Base-by-base conservation (phyloP, 2,797 vertebrate species). In the Rhinogobio ventralis region DNA sequence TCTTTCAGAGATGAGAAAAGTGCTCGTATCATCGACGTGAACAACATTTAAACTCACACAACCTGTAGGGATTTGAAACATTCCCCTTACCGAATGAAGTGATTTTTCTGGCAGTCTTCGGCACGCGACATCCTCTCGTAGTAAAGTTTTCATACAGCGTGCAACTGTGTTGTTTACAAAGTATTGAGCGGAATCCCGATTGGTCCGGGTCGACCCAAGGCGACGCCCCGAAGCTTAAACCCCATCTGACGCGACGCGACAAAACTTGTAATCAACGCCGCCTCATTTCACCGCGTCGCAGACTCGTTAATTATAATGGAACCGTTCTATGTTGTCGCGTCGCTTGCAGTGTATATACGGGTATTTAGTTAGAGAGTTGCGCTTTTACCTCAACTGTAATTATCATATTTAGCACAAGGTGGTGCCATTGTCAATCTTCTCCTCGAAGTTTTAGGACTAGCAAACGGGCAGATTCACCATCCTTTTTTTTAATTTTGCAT, bases 91-190 rank as follows among this genome's bases (percentile, higher is more conserved):
- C 88, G 19, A 83, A 20, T 51, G 25, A 71, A 11, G n/a, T 49
- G 64, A 53, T 82, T 74, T 64, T 76, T 53, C 51, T 53, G 62
- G 23, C 30, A 14, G 74, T 25, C 46, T 30, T 64, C 36, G 39
- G 46, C 68, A 69, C 42, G 20, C 67, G 75, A 80, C 30, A 66
- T 39, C n/a, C 49, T 33, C 75, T 75, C 68, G 85, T 83, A 86
- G 87, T 84, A 88, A 87, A 85, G 3, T 83, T 90, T 90, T 57
- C 45, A 87, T 86, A 49, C 94, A 93, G 78, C 93, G 90, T 92
- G 95, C 85, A 66, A 85, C 72, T 74, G 86, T 91, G 87, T 95
- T 96, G 95, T 96, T 95, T 95, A 96, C 95, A 95, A 95, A 94
- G 94, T 93, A 89, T 86, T 87, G 66, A 81, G 89, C 87, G 88